phyloP scores from a whole-genome alignment of 2,113 vertebrate species.

The Perca fluviatilis region DNA sequence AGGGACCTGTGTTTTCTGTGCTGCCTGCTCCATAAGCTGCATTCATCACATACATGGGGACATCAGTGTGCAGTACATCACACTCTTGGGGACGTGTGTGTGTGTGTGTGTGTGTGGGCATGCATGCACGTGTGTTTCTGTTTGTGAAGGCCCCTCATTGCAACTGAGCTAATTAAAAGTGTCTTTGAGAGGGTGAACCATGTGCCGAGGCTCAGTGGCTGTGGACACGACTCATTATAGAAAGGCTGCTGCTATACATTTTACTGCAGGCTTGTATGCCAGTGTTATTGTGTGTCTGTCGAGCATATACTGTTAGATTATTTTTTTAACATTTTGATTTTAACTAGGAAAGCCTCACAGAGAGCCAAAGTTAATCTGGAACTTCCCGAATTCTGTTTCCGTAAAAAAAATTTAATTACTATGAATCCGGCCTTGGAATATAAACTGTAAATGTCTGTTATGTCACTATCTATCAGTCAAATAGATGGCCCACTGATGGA shows the following conservation, averaged over 20 bases:
- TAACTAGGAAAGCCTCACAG: neutral
- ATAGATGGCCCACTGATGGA: too few species aligned
- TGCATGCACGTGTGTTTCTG: conserved; percentile 26
- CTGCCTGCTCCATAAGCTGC: conserved; percentile 67
- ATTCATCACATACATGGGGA: conserved; percentile 69
- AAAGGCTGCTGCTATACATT: conserved; percentile 3
- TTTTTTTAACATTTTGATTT: neutral
- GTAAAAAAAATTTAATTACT: too few species aligned
- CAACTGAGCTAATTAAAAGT: conserved; percentile 63
- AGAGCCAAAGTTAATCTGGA: neutral
- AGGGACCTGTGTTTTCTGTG: conserved; percentile 69
- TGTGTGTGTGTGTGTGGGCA: conserved; percentile 13
- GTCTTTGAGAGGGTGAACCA: conserved; percentile 46
- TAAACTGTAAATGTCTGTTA: neutral
- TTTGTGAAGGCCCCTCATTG: conserved; percentile 52
- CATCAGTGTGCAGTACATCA: conserved; percentile 58
- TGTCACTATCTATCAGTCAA: too few species aligned
- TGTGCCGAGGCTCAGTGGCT: conserved; percentile 12
- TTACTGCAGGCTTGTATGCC: neutral
- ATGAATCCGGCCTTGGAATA: neutral
- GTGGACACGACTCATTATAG: conserved; percentile 13
- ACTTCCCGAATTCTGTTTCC: neutral
- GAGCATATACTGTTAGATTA: neutral
- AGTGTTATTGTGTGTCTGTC: conserved; percentile 11
- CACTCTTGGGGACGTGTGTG: conserved; percentile 60